phyloP scores from a whole-genome alignment of 2,888 invertebrate species.

The Orthosia gothica region DNA sequence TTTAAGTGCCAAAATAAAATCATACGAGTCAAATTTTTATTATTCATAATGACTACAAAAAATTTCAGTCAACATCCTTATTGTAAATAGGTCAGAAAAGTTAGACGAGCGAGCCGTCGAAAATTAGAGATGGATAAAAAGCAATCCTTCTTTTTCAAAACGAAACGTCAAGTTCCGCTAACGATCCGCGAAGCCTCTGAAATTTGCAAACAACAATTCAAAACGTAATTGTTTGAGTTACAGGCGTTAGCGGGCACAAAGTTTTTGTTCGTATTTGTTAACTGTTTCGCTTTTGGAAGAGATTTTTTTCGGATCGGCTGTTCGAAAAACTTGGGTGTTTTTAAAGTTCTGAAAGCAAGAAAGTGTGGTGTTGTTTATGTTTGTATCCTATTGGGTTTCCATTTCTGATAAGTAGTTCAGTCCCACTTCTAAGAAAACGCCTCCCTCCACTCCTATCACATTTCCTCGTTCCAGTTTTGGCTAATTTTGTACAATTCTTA shows the following conservation, averaged over 20 bases:
- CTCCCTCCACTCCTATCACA: too few species aligned
- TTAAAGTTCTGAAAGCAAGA: not conserved
- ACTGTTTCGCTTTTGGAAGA: constrained; percentile 16
- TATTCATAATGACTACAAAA: too few species aligned
- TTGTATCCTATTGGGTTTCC: not conserved
- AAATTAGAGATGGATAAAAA: constrained; percentile 79
- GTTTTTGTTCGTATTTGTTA: constrained; percentile 23
- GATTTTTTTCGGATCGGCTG: not conserved
- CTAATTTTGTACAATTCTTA: too few species aligned
- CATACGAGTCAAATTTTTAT: too few species aligned
- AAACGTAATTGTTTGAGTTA: constrained; percentile 57
- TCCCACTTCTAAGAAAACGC: too few species aligned
- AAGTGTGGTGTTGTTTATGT: not conserved
- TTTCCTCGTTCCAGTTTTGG: too few species aligned
- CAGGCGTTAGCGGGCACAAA: constrained; percentile 47
- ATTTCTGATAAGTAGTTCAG: too few species aligned
- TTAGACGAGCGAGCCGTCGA: constrained; percentile 72
- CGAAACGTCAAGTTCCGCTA: constrained; percentile 84
- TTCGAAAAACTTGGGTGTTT: not conserved
- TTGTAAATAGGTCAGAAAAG: constrained; percentile 58
- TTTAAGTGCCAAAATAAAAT: too few species aligned
- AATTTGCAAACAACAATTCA: constrained; percentile 75
- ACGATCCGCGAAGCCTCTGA: constrained; percentile 76
- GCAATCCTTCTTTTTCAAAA: constrained; percentile 83
- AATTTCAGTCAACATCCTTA: too few species aligned